Percentiles rank a stretch among this genome's conserved stretches.
Evolutionary conservation across 2,113 vertebrate species (phyloP).

Genomic region (Indicator maculatus): DNA sequence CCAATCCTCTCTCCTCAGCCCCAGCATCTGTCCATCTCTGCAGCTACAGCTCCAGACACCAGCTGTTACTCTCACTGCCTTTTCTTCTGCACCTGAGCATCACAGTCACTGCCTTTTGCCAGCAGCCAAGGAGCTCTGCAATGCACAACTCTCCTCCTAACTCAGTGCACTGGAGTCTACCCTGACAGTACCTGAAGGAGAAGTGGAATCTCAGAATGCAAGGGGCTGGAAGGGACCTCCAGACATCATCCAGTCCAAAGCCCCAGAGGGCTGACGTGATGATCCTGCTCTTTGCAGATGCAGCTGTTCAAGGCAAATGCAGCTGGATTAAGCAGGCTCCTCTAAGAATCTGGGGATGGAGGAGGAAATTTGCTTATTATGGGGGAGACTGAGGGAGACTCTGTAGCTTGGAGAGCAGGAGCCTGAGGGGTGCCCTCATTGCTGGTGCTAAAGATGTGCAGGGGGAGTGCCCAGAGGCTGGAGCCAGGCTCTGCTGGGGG

Average conservation of each 20-base stretch:
- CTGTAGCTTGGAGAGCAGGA: too few relatives aligned
- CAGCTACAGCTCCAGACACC: not conserved
- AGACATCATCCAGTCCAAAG: too few relatives aligned
- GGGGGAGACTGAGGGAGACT: too few relatives aligned
- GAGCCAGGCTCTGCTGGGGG: too few relatives aligned
- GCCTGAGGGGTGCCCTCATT: too few relatives aligned
- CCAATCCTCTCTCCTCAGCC: not conserved
- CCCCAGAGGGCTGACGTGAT: too few relatives aligned
- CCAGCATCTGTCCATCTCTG: not conserved
- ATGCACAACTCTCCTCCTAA: constrained; percentile 13
- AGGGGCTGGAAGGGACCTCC: too few relatives aligned
- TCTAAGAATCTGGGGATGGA: not conserved
- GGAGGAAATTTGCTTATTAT: not conserved
- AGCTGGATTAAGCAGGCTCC: not conserved
- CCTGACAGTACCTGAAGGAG: constrained; percentile 42
- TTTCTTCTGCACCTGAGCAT: not conserved
- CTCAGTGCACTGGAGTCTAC: not conserved
- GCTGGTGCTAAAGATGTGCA: too few relatives aligned
- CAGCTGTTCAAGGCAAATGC: not conserved
- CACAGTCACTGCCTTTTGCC: not conserved
- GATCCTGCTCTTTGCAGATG: too few relatives aligned
- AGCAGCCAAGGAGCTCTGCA: not conserved
- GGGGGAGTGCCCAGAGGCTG: too few relatives aligned
- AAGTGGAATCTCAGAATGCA: too few relatives aligned
- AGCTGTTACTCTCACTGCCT: constrained; percentile 5